Evolutionary conservation across 1,140 invertebrate species (phyloP).

Genomic region (Micrasema longulum): DNA sequence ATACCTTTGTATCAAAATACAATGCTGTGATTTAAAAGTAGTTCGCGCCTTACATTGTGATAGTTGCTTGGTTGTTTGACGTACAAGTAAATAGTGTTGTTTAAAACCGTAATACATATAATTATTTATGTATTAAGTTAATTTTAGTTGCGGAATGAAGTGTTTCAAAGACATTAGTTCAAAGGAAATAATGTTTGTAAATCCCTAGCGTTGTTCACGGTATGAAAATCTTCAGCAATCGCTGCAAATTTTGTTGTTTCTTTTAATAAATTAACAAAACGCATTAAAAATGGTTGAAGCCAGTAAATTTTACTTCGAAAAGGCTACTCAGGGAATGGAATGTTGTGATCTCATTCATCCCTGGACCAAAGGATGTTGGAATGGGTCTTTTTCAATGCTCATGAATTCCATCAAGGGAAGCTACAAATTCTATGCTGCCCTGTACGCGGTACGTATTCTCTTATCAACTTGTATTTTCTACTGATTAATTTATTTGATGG

Average conservation of each 20-base stretch:
- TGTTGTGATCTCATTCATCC: constrained; percentile 65
- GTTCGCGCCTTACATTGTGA: constrained; percentile 17
- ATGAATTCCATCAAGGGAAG: constrained; percentile 62
- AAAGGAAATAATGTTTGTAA: neutral
- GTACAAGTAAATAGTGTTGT: no score
- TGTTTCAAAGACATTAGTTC: constrained; percentile 1
- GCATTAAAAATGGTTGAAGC: constrained; percentile 64
- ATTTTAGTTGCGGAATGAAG: constrained; percentile 5
- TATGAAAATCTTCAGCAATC: no score
- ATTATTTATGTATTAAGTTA: neutral
- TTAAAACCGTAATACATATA: no score
- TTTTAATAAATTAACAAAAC: neutral
- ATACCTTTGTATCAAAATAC: neutral
- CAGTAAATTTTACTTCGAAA: constrained; percentile 65
- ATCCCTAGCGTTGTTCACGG: constrained; percentile 1
- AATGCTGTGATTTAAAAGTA: constrained; percentile 18
- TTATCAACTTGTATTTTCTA: neutral
- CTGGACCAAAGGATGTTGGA: constrained; percentile 62
- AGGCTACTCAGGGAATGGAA: constrained; percentile 57
- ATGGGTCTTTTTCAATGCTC: constrained; percentile 64
- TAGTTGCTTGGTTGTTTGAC: neutral
- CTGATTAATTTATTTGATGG: constrained; percentile 10
- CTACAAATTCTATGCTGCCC: constrained; percentile 67
- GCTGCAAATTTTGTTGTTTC: no score
- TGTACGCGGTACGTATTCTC: constrained; percentile 63